Evolutionary conservation across 2,888 invertebrate genomes (phyloP).

Genomic region (Melanostoma scalare): DNA sequence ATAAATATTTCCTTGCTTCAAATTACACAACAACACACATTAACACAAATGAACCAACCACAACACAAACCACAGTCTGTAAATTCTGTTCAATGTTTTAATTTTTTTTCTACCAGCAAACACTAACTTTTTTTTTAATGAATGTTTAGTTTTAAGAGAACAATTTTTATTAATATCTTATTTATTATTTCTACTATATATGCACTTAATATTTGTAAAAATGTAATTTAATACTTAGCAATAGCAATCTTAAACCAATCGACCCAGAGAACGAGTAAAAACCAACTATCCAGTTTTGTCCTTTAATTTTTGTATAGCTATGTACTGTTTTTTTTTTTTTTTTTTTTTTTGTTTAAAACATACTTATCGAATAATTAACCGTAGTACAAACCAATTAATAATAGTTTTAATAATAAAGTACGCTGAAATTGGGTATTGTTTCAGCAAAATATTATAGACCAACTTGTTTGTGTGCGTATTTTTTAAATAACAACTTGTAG

Average conservation of each 20-base stretch:
- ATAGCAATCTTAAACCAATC: slow-evolving; percentile 43
- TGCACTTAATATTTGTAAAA: slow-evolving; percentile 57
- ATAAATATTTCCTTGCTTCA: slow-evolving; percentile 35
- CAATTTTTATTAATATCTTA: slow-evolving; percentile 60
- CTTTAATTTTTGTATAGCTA: slow-evolving; percentile 44
- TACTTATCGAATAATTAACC: slow-evolving; percentile 63
- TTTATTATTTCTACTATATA: slow-evolving; percentile 65
- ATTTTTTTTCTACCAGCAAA: slow-evolving; percentile 42
- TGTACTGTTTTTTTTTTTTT: slow-evolving; percentile 51
- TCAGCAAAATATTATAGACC: slow-evolving; percentile 46
- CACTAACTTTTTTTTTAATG: slow-evolving; percentile 52
- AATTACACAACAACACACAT: slow-evolving; percentile 8
- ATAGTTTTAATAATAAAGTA: slow-evolving; percentile 62
- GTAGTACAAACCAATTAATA: slow-evolving; percentile 70
- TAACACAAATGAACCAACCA: slow-evolving; percentile 16
- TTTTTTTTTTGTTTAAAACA: slow-evolving; percentile 38
- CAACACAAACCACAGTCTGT: slow-evolving; percentile 46
- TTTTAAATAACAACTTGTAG: slow-evolving; percentile 35
- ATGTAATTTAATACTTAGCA: slow-evolving; percentile 33
- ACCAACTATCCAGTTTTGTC: slow-evolving; percentile 46
- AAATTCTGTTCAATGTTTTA: slow-evolving; percentile 44
- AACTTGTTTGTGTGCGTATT: slow-evolving; percentile 47
- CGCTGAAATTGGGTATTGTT: slow-evolving; percentile 62
- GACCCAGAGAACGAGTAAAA: slow-evolving; percentile 48
- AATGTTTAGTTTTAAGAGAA: slow-evolving; percentile 64